These are phyloP conservation scores for Xanthostigma xanthostigma DNA, from an alignment of 2,888 invertebrate species.

Conservation along the genomic window DNA sequence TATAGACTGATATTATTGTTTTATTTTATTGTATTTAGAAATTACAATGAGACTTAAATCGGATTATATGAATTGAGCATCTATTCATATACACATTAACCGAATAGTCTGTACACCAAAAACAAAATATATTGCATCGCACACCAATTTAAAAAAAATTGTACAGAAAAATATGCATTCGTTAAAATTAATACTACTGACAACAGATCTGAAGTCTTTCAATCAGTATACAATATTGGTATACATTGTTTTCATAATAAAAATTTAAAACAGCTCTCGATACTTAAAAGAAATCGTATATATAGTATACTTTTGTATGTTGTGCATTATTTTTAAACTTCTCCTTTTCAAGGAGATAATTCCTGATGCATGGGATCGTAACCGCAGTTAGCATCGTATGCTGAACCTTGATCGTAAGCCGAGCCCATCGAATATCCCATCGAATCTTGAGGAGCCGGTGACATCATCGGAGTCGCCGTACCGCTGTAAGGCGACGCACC, in stretches of 20 bases:
- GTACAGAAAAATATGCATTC: too few relatives aligned
- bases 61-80: too few relatives aligned
- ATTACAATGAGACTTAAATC: too few relatives aligned
- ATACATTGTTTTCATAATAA: constrained; percentile 8
- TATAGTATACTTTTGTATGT: constrained; percentile 18
- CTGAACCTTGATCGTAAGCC: constrained; percentile 78
- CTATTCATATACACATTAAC: too few relatives aligned
- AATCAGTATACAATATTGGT: constrained; percentile 9
- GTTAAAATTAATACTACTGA: too few relatives aligned
- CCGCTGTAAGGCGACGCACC: constrained; percentile 64
- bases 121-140: too few relatives aligned
- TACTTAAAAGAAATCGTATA: not conserved
- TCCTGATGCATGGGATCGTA: constrained; percentile 90
- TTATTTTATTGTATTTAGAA: too few relatives aligned
- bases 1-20: too few relatives aligned
- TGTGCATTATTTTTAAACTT: not conserved
- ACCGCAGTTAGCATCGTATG: constrained; percentile 79
- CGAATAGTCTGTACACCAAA: too few relatives aligned
- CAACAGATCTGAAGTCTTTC: too few relatives aligned
- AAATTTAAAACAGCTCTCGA: too few relatives aligned
- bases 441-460: constrained; percentile 82
- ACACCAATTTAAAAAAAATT: too few relatives aligned
- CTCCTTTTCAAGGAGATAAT: constrained; percentile 38
- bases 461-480: constrained; percentile 90
- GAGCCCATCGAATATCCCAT: constrained; percentile 89